Evolutionary conservation across 2,113 vertebrate species (phyloP), one percentile per base, ranked within the genome.

Genomic region (Gallinago jamesoni): DNA sequence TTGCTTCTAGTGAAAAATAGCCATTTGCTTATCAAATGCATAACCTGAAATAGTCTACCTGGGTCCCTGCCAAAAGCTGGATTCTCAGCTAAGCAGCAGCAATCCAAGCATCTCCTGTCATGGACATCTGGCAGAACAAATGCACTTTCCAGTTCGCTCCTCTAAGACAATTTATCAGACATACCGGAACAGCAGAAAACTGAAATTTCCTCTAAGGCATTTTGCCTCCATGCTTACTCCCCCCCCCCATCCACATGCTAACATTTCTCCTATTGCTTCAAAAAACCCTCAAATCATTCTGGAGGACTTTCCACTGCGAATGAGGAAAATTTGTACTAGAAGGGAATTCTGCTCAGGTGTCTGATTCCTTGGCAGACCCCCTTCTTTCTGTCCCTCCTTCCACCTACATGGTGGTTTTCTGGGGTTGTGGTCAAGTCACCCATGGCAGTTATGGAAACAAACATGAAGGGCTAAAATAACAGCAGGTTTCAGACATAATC

Each of bases 381-480:
- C 47, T 67, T 53, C 52, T 56, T 69, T 85, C 82, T 56, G 67
- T 86, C 68, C 37, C 31, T 93, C 50, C 37, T 80, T 33, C 75
- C 85, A 89, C 93, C 83, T 73, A 70, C 76, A 11, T 4, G 5
- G 50, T 89, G 67, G 31, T 88, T 93, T 92, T 80, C 73, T 84
- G 41, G 41, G 30, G 24, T 23, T 86, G 76, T 88, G 72, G 63
- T 23, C 47, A 1, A 90, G 72, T 62, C 50, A 70, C 50, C 72
- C 88, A 9, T 47, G 64, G 64, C 86, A 81, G 37, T 89, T 63
- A 52, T 3, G 52, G 52, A 96, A 95, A 95, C 68, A 92, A 90
- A 94, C 73, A 93, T 0, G 10, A 89, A 70, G n/a, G 13, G 52
- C 81, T 63, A 87, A 96, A 96, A 94, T 90, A 94, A 88, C 67